Evolutionary conservation across 1,140 invertebrate genomes (phyloP), one percentile per base, ranked within the genome.

Genomic region (Ylistrum balloti): DNA sequence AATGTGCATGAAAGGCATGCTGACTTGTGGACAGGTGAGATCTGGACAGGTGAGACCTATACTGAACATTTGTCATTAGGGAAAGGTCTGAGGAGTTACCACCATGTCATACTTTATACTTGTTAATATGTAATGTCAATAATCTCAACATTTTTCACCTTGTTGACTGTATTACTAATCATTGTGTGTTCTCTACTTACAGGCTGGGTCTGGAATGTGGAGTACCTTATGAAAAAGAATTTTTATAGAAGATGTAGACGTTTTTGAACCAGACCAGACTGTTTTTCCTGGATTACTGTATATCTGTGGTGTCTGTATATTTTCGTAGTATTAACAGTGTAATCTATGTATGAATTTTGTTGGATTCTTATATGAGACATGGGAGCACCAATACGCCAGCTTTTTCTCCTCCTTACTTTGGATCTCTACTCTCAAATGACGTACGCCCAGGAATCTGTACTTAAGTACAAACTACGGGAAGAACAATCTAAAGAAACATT

Each of bases 401-500:
- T 92, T 17, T 92, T 92, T 86, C 89, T 92, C 2, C 89, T 92
- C 34, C 88, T 92, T 33, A 89, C 91, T 20, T 85, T 92, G 88
- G 91, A 92, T 86, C 34, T 92, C 0, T 92, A 92, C 87, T 88
- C 89, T 34, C 85, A 85, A 32, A 88, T 92, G 88, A 92, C 89
- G 15, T 22, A 33, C 35, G 91, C 86, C n/a, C 91, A 92, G 85
- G 89, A 92, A 89, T 90, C 89, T 0, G 90, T 89, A 20, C 87
- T 95, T 22, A 90, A 91, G 3, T 95, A 94, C 89, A 92, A 92
- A 85, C 33, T 95, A 35, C 88, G 45, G 7, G 95, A 95, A 88
- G 93, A 95, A 88, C 93, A 94, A 87, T 91, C 93, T 28, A 88
- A 90, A 17, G 90, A 91, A 86, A 93, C 94, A 0, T 95, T 93